Base-by-base conservation (phyloP, 2,113 vertebrate species). In the Ornithorhynchus anatinus region DNA sequence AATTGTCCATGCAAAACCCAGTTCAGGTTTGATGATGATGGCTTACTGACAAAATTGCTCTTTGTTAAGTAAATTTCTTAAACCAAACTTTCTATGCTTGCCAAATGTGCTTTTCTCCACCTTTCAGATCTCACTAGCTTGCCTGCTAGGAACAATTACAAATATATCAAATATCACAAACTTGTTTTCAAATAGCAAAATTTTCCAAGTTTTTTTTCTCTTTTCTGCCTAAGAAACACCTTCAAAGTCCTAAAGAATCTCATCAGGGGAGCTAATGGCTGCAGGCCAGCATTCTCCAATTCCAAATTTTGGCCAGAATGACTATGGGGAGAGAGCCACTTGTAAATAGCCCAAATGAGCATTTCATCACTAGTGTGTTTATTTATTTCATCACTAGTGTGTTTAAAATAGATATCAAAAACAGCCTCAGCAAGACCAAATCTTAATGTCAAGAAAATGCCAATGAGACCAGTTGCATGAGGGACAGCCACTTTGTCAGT, bases 131-230 rank as follows among this genome's bases (percentile, higher is more conserved):
- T 80, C 76, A 79, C 45, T 43, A 69, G 62, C 43, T 19, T 1
- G 32, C 76, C 58, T 12, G n/a, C 59, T 36, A 38, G 66, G 59
- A 52, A 75, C 8, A 52, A 69, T 76, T 62, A 47, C 2, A 1
- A 77, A 56, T 48, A 62, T 75, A 75, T 79, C 57, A 69, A 72
- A 69, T 66, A 72, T 73, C 57, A 64, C 58, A 31, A 44, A 3
- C 59, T 72, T 75, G 69, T 68, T 75, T 73, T 70, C 51, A 45
- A 68, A 59, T 63, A 40, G 38, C 72, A 81, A 72, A 73, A 77
- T 40, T 85, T 80, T 70, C 72, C 72, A 75, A 72, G 74, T 75
- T 59, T 23, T 71, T 71, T 33, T 45, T 11, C 14, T 31, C n/a
- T 22, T 22, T 23, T 23, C 35, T 11, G 48, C 59, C 67, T 40